These are phyloP conservation scores for Chesias legatella DNA, from an alignment of 2,888 invertebrate genomes.

Conservation along the genomic window DNA sequence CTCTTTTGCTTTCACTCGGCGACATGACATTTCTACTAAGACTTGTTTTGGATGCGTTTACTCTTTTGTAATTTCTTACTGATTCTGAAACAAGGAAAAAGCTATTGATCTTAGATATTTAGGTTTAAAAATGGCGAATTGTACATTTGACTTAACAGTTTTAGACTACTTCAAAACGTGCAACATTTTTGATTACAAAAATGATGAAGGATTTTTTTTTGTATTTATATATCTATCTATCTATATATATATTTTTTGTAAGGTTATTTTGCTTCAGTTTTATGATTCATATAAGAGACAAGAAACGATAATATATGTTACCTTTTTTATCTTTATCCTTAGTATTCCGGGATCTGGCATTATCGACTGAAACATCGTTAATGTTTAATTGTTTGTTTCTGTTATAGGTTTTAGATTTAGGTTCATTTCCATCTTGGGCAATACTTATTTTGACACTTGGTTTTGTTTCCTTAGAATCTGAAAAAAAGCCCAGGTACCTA, in stretches of 20 bases:
- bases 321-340: constrained; percentile 40
- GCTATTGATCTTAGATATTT: no score
- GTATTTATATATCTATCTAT: no score
- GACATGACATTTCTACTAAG: constrained; percentile 44
- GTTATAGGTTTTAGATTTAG: constrained; percentile 32
- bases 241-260: no score
- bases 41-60: constrained; percentile 39
- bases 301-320: neutral
- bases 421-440: constrained; percentile 36
- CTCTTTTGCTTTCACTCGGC: constrained; percentile 46
- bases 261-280: no score
- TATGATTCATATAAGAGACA: neutral
- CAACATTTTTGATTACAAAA: no score
- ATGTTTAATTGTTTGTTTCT: constrained; percentile 36
- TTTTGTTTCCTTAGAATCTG: constrained; percentile 51
- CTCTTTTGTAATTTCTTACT: constrained; percentile 33
- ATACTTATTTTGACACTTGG: constrained; percentile 43
- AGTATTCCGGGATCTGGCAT: constrained; percentile 33
- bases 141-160: no score
- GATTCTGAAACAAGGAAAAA: constrained; percentile 39
- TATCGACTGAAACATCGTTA: constrained; percentile 30
- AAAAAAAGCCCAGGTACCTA: constrained; percentile 19
- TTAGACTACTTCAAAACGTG: no score
- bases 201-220: no score
- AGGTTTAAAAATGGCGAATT: no score